Evolutionary conservation across 2,888 invertebrate species (phyloP).

Genomic region (Ophioninae sp.): DNA sequence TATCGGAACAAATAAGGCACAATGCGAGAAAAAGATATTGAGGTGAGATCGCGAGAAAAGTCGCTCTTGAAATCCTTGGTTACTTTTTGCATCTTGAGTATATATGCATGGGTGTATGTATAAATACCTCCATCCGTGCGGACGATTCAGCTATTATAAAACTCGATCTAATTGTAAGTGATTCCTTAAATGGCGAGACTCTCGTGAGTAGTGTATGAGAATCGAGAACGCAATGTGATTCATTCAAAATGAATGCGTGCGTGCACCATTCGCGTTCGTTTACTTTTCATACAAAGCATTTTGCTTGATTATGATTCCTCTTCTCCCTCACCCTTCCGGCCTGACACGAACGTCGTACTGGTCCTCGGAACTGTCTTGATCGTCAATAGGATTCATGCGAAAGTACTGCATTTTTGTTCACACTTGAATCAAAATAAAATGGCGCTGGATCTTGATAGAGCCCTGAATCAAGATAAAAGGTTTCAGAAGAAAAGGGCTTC

Average conservation of each 20-base stretch:
- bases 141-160: constrained; percentile 50
- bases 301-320: not conserved
- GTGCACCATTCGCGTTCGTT: constrained; percentile 7
- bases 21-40: constrained; percentile 57
- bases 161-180: constrained; percentile 55
- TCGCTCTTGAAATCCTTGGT: constrained; percentile 56
- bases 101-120: not conserved
- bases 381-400: not conserved
- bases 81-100: constrained; percentile 34
- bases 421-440: constrained; percentile 2
- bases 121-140: not conserved
- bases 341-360: no score
- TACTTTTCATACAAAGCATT: constrained; percentile 17
- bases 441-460: not conserved
- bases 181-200: constrained; percentile 57
- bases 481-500: no score
- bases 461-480: not conserved
- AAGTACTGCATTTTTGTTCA: constrained; percentile 11
- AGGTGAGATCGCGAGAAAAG: constrained; percentile 58
- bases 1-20: constrained; percentile 44
- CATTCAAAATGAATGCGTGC: constrained; percentile 51
- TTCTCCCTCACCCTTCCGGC: not conserved
- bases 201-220: constrained; percentile 40
- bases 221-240: constrained; percentile 60
- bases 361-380: not conserved